These are phyloP conservation scores for Castor canadensis DNA, from an alignment of 2,113 vertebrate species.

Conservation along the genomic window DNA sequence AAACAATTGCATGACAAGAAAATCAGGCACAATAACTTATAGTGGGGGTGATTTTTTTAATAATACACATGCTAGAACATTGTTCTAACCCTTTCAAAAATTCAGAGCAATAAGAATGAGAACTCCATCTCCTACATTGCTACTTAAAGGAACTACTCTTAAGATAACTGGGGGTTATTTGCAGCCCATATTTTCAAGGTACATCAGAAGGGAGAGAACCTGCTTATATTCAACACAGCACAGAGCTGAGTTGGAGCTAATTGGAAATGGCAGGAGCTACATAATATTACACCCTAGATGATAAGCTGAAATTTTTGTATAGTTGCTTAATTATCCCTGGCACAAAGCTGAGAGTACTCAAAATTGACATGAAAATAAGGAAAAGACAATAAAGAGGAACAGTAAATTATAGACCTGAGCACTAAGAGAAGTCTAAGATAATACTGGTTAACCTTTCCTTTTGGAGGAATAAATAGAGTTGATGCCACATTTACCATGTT, in stretches of 20 bases:
- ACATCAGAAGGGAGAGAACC: not conserved
- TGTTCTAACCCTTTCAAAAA: conserved; percentile 5
- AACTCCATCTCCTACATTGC: not conserved
- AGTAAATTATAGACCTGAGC: not conserved
- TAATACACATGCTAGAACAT: not conserved
- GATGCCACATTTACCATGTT: not conserved
- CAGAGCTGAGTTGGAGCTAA: not conserved
- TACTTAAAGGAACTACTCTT: not conserved
- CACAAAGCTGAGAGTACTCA: not conserved
- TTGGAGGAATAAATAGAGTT: not conserved
- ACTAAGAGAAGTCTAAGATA: not conserved
- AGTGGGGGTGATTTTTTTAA: not conserved
- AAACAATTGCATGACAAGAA: conserved; percentile 34
- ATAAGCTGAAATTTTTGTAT: conserved; percentile 1
- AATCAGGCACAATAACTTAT: not conserved
- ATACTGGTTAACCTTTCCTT: not conserved
- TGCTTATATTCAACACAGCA: not conserved
- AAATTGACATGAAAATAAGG: conserved; percentile 14
- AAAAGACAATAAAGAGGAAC: not conserved
- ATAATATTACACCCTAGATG: not conserved
- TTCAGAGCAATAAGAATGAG: not conserved
- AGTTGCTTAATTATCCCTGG: not conserved
- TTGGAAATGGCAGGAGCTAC: not conserved
- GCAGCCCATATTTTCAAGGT: not conserved
- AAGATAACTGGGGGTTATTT: conserved; percentile 1